Evolutionary conservation across 2,797 vertebrate genomes (phyloP).

Genomic region (Pangasius krempfi): DNA sequence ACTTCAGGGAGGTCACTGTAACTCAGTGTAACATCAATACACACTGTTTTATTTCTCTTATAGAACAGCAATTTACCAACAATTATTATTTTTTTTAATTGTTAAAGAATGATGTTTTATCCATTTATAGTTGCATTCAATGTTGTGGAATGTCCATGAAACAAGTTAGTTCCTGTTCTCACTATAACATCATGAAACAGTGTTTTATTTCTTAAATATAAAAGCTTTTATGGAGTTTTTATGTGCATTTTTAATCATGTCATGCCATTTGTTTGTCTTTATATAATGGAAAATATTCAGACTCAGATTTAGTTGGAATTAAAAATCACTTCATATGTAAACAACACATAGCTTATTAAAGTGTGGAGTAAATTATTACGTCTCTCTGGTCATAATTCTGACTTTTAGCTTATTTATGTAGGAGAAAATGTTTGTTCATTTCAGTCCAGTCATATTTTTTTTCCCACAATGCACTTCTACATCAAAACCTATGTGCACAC

Average conservation of each 20-base stretch:
- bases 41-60: neutral
- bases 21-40: neutral
- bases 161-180: neutral
- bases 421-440: neutral
- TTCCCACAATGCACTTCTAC: too few relatives aligned
- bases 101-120: too few relatives aligned
- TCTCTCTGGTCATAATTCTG: neutral
- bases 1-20: neutral
- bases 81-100: too few relatives aligned
- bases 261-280: neutral
- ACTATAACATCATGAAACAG: neutral
- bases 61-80: neutral
- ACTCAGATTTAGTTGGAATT: neutral
- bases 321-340: neutral
- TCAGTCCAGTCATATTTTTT: neutral
- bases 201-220: neutral
- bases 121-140: too few relatives aligned
- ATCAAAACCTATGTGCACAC: neutral
- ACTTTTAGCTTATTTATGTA: neutral
- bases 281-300: neutral
- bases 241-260: neutral
- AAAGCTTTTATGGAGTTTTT: neutral
- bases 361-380: neutral
- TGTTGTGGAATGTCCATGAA: neutral
- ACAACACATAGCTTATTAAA: neutral